These are phyloP conservation scores for Echinarachnius parma DNA, from an alignment of 53 echinoderm and acorn worm species.

Conservation along the genomic window DNA sequence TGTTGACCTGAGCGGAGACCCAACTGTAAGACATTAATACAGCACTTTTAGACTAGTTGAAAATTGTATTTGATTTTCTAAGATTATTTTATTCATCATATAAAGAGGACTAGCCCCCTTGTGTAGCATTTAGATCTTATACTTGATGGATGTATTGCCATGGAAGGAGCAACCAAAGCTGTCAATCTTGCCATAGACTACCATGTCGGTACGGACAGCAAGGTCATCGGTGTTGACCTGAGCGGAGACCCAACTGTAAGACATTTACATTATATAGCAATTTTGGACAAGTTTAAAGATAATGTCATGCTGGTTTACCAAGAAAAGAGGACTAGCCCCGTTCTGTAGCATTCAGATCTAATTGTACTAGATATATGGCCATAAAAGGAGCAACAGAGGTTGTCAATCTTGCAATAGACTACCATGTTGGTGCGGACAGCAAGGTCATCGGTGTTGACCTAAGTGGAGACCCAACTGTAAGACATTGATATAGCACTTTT, in stretches of 20 bases:
- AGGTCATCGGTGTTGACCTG: conserved; percentile 76
- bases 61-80: too few relatives aligned
- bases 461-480: conserved; percentile 85
- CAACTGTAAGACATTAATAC: too few relatives aligned
- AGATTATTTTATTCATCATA: too few relatives aligned
- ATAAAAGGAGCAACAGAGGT: conserved; percentile 66
- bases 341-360: too few relatives aligned
- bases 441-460: conserved; percentile 76
- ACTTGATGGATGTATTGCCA: conserved; percentile 66
- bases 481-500: too few relatives aligned
- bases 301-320: too few relatives aligned
- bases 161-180: conserved; percentile 63
- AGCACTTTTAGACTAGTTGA: too few relatives aligned
- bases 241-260: conserved; percentile 88
- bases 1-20: conserved; percentile 85
- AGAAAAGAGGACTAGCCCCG: too few relatives aligned
- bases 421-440: conserved; percentile 47
- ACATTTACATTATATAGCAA: too few relatives aligned
- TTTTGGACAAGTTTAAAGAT: too few relatives aligned
- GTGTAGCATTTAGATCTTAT: too few relatives aligned
- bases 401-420: conserved; percentile 72
- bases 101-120: too few relatives aligned
- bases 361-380: conserved; percentile 65
- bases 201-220: conserved; percentile 46
- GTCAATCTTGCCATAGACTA: conserved; percentile 74